phyloP scores from a whole-genome alignment of 2,797 vertebrate genomes.

The Pseudomugil tenellus region DNA sequence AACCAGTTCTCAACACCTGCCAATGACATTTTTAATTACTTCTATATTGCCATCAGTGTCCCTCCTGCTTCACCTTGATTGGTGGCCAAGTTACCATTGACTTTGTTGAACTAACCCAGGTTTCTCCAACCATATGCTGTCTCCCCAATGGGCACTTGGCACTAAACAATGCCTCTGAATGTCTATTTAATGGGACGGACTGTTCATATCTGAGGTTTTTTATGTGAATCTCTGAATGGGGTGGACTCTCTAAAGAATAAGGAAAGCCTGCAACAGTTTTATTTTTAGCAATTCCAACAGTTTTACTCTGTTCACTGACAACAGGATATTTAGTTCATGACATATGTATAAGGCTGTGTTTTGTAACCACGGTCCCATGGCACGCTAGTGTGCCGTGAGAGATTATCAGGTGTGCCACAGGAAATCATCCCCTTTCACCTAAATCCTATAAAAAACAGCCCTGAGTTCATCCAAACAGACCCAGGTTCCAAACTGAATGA shows the following conservation, averaged over 20 bases:
- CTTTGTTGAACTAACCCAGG: constrained; percentile 72
- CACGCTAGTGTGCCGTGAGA: too few species aligned
- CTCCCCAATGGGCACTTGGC: constrained; percentile 54
- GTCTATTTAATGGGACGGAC: constrained; percentile 38
- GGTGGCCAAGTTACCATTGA: constrained; percentile 68
- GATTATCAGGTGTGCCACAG: too few species aligned
- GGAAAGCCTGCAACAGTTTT: background rate
- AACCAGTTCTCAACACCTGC: constrained; percentile 50
- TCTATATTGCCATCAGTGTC: constrained; percentile 57
- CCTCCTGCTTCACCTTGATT: constrained; percentile 64
- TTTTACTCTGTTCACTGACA: background rate
- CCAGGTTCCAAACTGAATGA: too few species aligned
- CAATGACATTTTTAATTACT: constrained; percentile 73
- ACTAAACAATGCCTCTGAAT: constrained; percentile 46
- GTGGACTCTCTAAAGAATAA: background rate
- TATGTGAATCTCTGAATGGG: constrained; percentile 5
- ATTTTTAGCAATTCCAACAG: background rate
- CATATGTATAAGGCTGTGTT: too few species aligned
- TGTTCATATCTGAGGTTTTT: constrained; percentile 24
- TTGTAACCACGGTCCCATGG: too few species aligned
- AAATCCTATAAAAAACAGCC: too few species aligned
- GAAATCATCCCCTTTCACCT: too few species aligned
- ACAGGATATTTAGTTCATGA: background rate
- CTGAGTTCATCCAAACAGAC: too few species aligned
- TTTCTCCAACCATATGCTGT: constrained; percentile 66